Percentiles rank a stretch among this genome's conserved stretches.
These are phyloP conservation scores for Thinocorus orbignyianus DNA, from an alignment of 2,113 vertebrate species.

Conservation along the genomic window DNA sequence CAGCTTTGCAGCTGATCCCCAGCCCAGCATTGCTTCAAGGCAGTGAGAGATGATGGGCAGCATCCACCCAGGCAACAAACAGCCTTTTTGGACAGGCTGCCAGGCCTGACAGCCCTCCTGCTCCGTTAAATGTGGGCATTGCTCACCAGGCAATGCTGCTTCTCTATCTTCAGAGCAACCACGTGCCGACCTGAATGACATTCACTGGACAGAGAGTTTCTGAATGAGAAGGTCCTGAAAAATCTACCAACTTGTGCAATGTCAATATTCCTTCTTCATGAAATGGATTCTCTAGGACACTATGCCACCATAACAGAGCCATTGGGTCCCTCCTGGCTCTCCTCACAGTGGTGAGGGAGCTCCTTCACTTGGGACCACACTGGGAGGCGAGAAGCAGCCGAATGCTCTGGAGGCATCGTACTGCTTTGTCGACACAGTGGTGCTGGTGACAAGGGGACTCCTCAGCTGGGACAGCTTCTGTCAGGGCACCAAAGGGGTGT, in stretches of 20 bases:
- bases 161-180: neutral
- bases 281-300: neutral
- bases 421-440: rapidly evolving
- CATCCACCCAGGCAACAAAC: neutral
- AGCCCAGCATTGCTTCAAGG: neutral
- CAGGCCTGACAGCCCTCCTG: neutral
- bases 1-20: neutral
- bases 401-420: neutral
- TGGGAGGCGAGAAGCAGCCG: neutral
- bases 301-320: neutral
- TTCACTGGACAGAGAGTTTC: neutral
- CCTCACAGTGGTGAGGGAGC: neutral
- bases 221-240: neutral
- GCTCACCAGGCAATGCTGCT: neutral
- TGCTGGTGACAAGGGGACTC: neutral
- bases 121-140: neutral
- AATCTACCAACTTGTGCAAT: neutral
- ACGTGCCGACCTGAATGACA: neutral
- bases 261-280: neutral
- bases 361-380: neutral
- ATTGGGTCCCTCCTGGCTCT: neutral
- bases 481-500: neutral
- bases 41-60: neutral
- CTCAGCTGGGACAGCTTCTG: neutral
- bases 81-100: neutral